Evolutionary conservation across 1,140 invertebrate genomes (phyloP).

Genomic region (Heliconius hewitsoni): DNA sequence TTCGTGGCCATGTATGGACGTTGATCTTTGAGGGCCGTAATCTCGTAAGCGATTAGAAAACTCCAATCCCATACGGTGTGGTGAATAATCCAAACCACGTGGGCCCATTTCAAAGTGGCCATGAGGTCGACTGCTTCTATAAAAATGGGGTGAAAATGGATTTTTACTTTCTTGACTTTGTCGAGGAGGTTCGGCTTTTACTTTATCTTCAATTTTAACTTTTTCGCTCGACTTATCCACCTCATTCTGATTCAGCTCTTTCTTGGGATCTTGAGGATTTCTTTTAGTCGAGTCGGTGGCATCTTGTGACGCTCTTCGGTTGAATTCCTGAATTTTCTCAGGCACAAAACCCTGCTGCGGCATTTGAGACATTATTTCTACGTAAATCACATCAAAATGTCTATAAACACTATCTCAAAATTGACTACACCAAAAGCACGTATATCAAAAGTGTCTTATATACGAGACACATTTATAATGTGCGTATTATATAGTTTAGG

Average conservation of each 20-base stretch:
- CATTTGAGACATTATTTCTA: constrained; percentile 70
- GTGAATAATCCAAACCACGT: constrained; percentile 76
- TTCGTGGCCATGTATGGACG: constrained; percentile 78
- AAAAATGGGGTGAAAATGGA: constrained; percentile 69
- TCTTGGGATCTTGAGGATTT: constrained; percentile 54
- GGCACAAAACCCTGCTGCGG: constrained; percentile 75
- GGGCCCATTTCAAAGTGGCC: constrained; percentile 80
- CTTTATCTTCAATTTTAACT: constrained; percentile 50
- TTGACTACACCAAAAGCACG: constrained; percentile 59
- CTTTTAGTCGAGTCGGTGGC: constrained; percentile 52
- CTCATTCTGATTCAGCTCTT: constrained; percentile 58
- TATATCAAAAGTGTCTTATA: constrained; percentile 55
- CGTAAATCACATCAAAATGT: constrained; percentile 65
- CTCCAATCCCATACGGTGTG: constrained; percentile 71
- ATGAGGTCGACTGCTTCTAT: constrained; percentile 61
- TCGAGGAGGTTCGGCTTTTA: constrained; percentile 51
- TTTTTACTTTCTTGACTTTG: constrained; percentile 62
- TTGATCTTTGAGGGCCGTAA: constrained; percentile 72
- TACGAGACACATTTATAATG: constrained; percentile 49
- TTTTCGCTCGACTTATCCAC: constrained; percentile 52
- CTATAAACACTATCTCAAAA: constrained; percentile 60
- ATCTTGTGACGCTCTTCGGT: constrained; percentile 68
- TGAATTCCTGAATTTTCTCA: constrained; percentile 76
- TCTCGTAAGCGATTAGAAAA: constrained; percentile 68
- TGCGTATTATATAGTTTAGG: constrained; percentile 51